Conservation (phyloP, 1,140 invertebrate species). For the Eupeodes corollae region DNA sequence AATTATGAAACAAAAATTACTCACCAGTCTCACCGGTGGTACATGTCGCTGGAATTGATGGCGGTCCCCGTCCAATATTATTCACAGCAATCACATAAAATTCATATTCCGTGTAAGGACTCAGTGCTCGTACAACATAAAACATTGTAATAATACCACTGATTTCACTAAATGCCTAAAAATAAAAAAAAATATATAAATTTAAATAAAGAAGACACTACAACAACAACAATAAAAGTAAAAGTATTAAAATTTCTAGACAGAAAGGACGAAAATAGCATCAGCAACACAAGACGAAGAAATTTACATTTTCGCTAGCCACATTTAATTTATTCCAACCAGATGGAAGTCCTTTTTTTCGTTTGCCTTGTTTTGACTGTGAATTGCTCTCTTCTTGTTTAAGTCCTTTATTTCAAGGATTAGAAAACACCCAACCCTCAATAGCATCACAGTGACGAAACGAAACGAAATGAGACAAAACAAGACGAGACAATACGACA, state of each 20-base stretch:
- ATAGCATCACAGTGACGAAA: too few species aligned
- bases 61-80: conserved; percentile 77
- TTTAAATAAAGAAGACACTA: background rate
- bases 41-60: conserved; percentile 72
- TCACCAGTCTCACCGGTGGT: conserved; percentile 95
- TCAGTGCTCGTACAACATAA: conserved; percentile 77
- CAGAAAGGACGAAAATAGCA: background rate
- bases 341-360: background rate
- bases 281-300: background rate
- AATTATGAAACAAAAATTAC: conserved; percentile 26
- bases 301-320: background rate
- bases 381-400: too few species aligned
- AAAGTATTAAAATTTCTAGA: background rate
- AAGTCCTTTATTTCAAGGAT: too few species aligned
- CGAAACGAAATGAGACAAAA: too few species aligned
- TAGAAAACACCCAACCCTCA: too few species aligned
- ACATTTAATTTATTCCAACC: background rate
- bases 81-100: conserved; percentile 92
- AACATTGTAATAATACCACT: conserved; percentile 85
- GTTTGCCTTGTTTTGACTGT: too few species aligned
- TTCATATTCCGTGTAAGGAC: conserved; percentile 93
- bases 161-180: conserved; percentile 72
- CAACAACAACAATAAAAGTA: conserved; percentile 1
- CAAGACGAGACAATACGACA: too few species aligned
- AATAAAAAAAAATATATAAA: background rate